A percentile compares a stretch with the other conserved stretches of the same genome.
These are phyloP conservation scores for Myripristis murdjan DNA, from an alignment of 2,797 vertebrate genomes.

Conservation along the genomic window DNA sequence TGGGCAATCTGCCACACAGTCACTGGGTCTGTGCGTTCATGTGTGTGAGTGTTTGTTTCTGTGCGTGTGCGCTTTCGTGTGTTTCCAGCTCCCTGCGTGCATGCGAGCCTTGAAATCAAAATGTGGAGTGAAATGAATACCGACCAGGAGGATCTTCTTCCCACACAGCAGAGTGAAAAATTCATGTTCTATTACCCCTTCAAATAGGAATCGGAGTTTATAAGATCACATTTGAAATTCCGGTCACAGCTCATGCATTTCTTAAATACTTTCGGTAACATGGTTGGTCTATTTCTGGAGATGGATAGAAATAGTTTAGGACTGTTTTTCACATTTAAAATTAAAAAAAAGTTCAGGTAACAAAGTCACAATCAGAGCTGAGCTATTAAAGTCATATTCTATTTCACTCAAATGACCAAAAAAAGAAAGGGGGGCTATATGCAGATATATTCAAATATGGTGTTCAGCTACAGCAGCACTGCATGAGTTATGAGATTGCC, in stretches of 20 bases:
- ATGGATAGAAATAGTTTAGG: slow-evolving; percentile 25
- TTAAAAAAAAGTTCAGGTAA: slow-evolving; percentile 3
- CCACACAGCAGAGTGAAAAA: slow-evolving; percentile 57
- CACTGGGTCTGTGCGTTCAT: neutral
- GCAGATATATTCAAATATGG: slow-evolving; percentile 58
- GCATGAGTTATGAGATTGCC: slow-evolving; percentile 67
- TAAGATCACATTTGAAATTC: slow-evolving; percentile 75
- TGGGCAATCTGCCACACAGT: neutral
- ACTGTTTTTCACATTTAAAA: slow-evolving; percentile 12
- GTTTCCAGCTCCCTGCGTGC: neutral
- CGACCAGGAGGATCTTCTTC: slow-evolving; percentile 26
- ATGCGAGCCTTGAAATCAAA: slow-evolving; percentile 34
- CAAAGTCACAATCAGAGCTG: slow-evolving; percentile 25
- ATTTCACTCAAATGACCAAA: slow-evolving; percentile 31
- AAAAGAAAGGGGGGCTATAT: slow-evolving; percentile 52
- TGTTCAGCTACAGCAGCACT: slow-evolving; percentile 29
- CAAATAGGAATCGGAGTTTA: slow-evolving; percentile 79
- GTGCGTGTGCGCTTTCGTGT: neutral
- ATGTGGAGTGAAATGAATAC: slow-evolving; percentile 47
- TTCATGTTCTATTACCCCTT: slow-evolving; percentile 75
- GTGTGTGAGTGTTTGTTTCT: slow-evolving; percentile 3
- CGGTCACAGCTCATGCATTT: slow-evolving; percentile 66
- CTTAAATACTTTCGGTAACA: slow-evolving; percentile 41
- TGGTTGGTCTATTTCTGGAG: slow-evolving; percentile 40
- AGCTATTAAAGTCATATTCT: neutral